Evolutionary conservation across 92 coral and sea anemone species (phyloP), one percentile per base, ranked within the genome.

Genomic region (Epizoanthus illoricatus): DNA sequence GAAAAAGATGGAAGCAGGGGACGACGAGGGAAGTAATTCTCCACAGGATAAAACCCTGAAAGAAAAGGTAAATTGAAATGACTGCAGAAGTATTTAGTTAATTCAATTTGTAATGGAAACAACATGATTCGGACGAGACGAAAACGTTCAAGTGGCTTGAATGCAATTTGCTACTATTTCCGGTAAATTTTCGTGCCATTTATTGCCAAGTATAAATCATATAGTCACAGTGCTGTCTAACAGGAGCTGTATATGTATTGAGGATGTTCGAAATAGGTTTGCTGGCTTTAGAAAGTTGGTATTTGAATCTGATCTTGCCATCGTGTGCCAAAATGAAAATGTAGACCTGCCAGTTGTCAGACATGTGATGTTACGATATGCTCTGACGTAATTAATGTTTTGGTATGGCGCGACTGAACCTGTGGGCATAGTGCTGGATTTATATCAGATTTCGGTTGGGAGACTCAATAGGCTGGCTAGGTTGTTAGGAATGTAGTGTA

Each of bases 1-100:
- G 9, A 78, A 45, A 78, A 61, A 45, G 13, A 78, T 78, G 82
- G 82, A 78, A 39, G 20, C 10, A 11, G 42, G 2, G 2, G 60
- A 64, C 12, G 24, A 20, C 17, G 71, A 78, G 5, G 20, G 15
- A 20, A 42, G 18, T 16, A 70, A 78, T 10, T 10, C 72, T 36
- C 9, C 71, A 63, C 82, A 63, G 43, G 82, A 63, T 63, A 78
- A 78, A 78, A 62, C 59, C 15, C 52, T 42, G 20, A 78, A 78
- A 45, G 24, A 12, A 42, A 78, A 78, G 71, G 82, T 78, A 19
- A 78, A 41, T 23, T 17, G 0, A 11, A 49, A 43, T 18, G 21
- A 36, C 42, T 3, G 2, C 55, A 17, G 13, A 17, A 7, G 24
- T 2, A 62, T 58, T 16, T 3, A 59, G 81, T 23, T 4, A 17